phyloP scores from a whole-genome alignment of 2,113 vertebrate genomes.

The Caloenas nicobarica region DNA sequence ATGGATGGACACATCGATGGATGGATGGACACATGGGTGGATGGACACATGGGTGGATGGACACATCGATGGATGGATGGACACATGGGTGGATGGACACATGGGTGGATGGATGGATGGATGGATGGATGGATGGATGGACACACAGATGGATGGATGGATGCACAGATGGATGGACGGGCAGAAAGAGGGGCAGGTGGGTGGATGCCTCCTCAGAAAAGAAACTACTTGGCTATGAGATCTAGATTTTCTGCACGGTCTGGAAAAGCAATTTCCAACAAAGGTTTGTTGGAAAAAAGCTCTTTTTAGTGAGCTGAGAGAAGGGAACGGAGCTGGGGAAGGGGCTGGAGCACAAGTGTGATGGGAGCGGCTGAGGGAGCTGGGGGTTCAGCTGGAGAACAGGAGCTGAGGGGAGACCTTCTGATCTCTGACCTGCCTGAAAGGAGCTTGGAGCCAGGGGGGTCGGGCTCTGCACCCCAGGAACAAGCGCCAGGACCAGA shows the following conservation, averaged over 20 bases:
- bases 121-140: not conserved
- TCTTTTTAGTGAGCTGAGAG: too few species aligned
- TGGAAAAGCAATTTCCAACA: not conserved
- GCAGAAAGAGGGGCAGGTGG: too few species aligned
- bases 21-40: not conserved
- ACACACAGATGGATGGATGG: too few species aligned
- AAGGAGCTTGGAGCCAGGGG: too few species aligned
- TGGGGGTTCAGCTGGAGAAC: too few species aligned
- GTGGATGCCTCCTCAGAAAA: not conserved
- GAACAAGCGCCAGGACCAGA: too few species aligned
- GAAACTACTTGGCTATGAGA: not conserved
- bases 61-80: not conserved
- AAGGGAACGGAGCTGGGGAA: too few species aligned
- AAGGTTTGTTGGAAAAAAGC: not conserved
- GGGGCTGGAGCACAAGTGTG: fast-evolving
- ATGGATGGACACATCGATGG: not conserved
- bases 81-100: not conserved
- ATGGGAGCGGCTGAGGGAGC: too few species aligned
- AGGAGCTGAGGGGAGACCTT: too few species aligned
- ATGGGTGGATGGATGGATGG: not conserved
- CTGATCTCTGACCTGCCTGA: too few species aligned
- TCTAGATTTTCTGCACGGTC: fast-evolving
- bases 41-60: not conserved
- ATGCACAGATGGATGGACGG: too few species aligned
- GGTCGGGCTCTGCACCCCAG: too few species aligned